These are phyloP conservation scores for Pristionchus mayeri DNA, from an alignment of 2,888 invertebrate species.

Conservation along the genomic window DNA sequence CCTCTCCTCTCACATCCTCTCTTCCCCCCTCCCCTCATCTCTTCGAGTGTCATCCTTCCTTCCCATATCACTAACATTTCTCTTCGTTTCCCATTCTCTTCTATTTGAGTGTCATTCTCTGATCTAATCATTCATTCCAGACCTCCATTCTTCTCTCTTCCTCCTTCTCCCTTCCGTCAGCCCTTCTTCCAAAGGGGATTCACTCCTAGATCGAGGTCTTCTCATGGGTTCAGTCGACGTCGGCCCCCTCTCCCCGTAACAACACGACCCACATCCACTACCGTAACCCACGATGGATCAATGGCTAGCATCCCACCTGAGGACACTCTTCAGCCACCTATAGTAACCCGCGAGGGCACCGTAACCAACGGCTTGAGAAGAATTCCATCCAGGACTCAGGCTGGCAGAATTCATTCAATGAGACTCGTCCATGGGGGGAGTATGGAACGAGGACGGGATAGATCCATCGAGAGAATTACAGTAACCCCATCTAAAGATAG, in stretches of 20 bases:
- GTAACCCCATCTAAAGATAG: background rate
- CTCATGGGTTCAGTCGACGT: constrained; percentile 32
- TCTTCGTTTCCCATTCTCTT: background rate
- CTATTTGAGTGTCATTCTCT: background rate
- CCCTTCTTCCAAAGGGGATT: background rate
- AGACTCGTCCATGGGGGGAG: constrained; percentile 33
- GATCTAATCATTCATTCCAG: constrained; percentile 23
- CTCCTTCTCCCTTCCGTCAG: constrained; percentile 3
- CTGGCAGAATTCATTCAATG: background rate
- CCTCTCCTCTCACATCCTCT: too few relatives aligned
- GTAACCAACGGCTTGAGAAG: constrained; percentile 30
- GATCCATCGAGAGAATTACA: constrained; percentile 6
- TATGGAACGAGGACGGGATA: background rate
- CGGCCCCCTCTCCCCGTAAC: background rate
- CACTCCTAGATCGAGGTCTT: constrained; percentile 39
- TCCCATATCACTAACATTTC: background rate
- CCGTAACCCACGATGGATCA: constrained; percentile 41
- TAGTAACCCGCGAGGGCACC: constrained; percentile 36
- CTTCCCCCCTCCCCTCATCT: background rate
- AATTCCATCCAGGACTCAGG: background rate
- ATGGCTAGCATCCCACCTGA: background rate
- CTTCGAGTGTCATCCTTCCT: background rate
- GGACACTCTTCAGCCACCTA: constrained; percentile 15
- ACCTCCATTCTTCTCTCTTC: constrained; percentile 14
- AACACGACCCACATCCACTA: background rate